Percentiles rank a stretch among this genome's conserved stretches.
phyloP scores from a whole-genome alignment of 2,797 vertebrate genomes.

The Molossus molossus region DNA sequence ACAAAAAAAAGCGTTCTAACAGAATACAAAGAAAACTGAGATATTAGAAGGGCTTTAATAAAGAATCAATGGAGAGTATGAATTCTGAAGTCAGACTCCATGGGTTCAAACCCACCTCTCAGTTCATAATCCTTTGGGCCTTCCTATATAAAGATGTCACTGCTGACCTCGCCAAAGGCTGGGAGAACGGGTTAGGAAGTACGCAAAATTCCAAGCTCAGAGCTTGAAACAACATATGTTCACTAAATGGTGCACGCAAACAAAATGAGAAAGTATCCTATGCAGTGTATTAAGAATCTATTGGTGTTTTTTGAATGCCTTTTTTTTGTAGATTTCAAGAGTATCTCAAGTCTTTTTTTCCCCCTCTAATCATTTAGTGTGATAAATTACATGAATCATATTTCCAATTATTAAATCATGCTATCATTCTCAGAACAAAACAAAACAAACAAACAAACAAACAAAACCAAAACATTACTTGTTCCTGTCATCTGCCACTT shows the following conservation, averaged over 20 bases:
- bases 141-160: neutral
- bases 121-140: neutral
- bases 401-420: slow-evolving; percentile 48
- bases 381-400: slow-evolving; percentile 24
- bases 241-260: neutral
- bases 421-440: neutral
- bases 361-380: slow-evolving; percentile 27
- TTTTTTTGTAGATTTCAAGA: neutral
- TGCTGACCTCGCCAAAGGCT: neutral
- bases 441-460: neutral
- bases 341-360: neutral
- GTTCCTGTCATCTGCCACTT: neutral
- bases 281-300: neutral
- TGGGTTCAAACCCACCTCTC: neutral
- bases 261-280: neutral
- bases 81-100: neutral
- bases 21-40: neutral
- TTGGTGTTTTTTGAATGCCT: neutral
- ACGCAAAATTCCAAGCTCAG: neutral
- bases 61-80: neutral
- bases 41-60: neutral
- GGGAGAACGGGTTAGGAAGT: neutral
- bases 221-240: neutral
- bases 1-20: neutral
- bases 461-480: neutral